phyloP scores from a whole-genome alignment of 2,113 vertebrate genomes.

The Guaruba guarouba region DNA sequence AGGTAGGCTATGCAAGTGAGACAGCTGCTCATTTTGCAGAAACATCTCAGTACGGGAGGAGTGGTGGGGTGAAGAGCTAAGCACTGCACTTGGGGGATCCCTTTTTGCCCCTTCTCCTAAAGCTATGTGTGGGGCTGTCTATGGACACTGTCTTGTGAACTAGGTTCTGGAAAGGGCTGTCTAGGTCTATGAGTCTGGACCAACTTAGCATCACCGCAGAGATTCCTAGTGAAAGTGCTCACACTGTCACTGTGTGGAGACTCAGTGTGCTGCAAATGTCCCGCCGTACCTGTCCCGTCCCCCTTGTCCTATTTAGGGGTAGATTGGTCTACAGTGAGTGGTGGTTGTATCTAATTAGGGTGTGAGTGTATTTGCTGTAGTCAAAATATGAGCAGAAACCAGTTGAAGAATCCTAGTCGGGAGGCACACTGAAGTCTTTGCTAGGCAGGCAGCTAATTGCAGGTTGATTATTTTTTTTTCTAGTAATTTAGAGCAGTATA shows the following conservation, averaged over 20 bases:
- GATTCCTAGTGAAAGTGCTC: neutral
- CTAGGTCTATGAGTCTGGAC: fast-evolving
- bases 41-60: neutral
- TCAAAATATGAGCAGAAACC: neutral
- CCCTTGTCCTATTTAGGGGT: neutral
- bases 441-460: neutral
- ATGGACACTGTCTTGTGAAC: neutral
- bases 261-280: neutral
- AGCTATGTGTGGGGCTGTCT: neutral
- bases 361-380: neutral
- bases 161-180: neutral
- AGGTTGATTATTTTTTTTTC: neutral
- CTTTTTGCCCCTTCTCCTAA: neutral
- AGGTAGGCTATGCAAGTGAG: neutral
- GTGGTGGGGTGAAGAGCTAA: neutral
- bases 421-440: neutral
- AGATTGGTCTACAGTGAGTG: neutral
- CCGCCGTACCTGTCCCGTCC: neutral
- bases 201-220: neutral
- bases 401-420: neutral
- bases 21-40: neutral
- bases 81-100: neutral
- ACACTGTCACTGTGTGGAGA: neutral
- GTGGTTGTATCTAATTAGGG: neutral
- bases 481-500: neutral